phyloP scores from a whole-genome alignment of 2,113 vertebrate genomes.

The Macquaria ambigua region DNA sequence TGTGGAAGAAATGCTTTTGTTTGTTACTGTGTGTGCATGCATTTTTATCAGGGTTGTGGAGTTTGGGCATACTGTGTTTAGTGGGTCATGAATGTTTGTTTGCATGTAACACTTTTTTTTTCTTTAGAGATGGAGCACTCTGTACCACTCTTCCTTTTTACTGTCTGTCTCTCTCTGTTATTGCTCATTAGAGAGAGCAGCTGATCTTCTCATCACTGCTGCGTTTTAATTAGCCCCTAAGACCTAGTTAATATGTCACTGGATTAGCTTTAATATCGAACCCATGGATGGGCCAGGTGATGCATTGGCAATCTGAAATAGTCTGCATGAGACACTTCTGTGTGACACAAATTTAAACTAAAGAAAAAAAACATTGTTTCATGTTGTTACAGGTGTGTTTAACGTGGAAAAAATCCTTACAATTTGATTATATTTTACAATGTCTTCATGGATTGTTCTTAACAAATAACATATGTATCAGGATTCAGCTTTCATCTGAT shows the following conservation, averaged over 20 bases:
- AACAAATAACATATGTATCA: neutral
- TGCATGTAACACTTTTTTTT: slow-evolving; percentile 8
- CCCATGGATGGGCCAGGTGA: slow-evolving; percentile 16
- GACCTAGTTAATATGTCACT: slow-evolving; percentile 62
- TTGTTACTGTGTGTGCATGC: slow-evolving; percentile 19
- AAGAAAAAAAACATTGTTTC: neutral
- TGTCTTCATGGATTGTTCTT: neutral
- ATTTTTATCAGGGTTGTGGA: slow-evolving; percentile 22
- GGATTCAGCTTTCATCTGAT: neutral
- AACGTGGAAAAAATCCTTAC: neutral
- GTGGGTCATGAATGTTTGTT: slow-evolving; percentile 5
- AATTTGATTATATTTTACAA: neutral
- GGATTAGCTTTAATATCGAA: slow-evolving; percentile 63
- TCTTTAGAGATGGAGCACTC: neutral
- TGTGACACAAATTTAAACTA: neutral
- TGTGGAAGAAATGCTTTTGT: slow-evolving; percentile 14
- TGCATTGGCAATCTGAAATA: neutral
- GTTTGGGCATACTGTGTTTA: neutral
- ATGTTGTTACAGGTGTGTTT: neutral
- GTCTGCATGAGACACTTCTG: neutral
- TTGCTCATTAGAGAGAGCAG: slow-evolving; percentile 61
- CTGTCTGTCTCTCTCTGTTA: slow-evolving; percentile 39
- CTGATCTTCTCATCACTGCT: slow-evolving; percentile 69
- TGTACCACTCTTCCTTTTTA: neutral
- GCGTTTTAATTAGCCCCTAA: slow-evolving; percentile 71